Conservation (phyloP, 1,140 invertebrate genomes). For the Drosophila tsacasi region DNA sequence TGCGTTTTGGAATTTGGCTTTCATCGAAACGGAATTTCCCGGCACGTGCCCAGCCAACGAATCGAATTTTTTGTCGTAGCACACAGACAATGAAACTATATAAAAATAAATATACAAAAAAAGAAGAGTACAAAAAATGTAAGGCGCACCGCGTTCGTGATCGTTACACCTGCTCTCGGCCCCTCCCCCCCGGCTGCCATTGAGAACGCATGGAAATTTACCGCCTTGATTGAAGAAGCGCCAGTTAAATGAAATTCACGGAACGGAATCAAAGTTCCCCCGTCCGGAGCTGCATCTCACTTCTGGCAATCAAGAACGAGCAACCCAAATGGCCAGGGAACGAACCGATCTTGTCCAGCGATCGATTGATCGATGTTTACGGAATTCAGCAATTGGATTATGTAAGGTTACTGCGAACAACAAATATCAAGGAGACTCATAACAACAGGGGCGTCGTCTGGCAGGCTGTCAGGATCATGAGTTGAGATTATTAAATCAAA, state of each 20-base stretch:
- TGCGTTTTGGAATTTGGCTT: conserved; percentile 15
- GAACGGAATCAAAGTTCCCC: conserved; percentile 52
- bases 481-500: neutral
- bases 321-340: neutral
- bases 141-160: conserved; percentile 45
- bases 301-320: conserved; percentile 41
- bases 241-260: conserved; percentile 74
- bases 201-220: conserved; percentile 60
- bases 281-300: conserved; percentile 42
- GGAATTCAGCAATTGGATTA: conserved; percentile 79
- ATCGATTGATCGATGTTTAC: conserved; percentile 66
- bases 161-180: conserved; percentile 51
- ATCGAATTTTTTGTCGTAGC: conserved; percentile 55
- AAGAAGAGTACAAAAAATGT: neutral
- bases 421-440: conserved; percentile 20
- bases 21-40: neutral
- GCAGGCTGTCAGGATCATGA: neutral
- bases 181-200: neutral
- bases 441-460: neutral
- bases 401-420: conserved; percentile 50
- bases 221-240: conserved; percentile 66
- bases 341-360: conserved; percentile 10
- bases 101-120: neutral
- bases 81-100: conserved; percentile 22
- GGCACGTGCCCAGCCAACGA: conserved; percentile 25